A percentile compares a stretch with the other conserved stretches of the same genome.
phyloP scores from a whole-genome alignment of 2,888 invertebrate species.

The Lepas anatifera region DNA sequence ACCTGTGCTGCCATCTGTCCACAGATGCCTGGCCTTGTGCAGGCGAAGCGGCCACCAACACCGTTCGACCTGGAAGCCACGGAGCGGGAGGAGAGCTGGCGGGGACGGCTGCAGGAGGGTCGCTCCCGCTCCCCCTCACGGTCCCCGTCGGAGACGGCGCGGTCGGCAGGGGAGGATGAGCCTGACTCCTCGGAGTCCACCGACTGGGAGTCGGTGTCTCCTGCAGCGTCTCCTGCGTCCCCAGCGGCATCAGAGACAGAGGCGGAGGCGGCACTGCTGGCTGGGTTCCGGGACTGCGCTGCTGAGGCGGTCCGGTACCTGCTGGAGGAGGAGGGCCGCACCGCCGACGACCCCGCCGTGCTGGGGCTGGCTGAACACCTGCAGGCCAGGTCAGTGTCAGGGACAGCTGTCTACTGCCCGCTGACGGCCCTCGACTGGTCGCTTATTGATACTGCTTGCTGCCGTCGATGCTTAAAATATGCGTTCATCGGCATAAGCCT shows the following conservation, averaged over 20 bases:
- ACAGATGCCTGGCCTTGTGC: neutral
- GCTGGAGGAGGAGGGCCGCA: slow-evolving; percentile 8
- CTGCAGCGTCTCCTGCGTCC: no score
- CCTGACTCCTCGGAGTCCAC: no score
- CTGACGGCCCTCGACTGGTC: no score
- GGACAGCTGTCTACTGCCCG: no score
- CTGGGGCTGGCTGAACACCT: neutral
- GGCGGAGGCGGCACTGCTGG: neutral
- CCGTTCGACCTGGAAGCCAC: neutral
- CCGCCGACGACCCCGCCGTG: neutral
- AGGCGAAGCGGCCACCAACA: neutral
- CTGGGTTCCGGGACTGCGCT: slow-evolving; percentile 2
- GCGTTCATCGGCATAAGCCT: no score
- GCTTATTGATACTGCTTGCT: no score
- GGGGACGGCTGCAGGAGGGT: no score
- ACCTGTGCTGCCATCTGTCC: neutral
- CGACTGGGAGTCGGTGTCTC: no score
- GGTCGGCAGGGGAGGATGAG: no score
- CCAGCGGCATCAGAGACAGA: neutral
- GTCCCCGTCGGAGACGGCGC: no score
- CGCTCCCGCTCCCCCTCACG: no score
- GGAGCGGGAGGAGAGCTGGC: neutral
- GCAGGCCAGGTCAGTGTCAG: slow-evolving; percentile 1
- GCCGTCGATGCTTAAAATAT: no score
- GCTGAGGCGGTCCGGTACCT: neutral